These are phyloP conservation scores for Reticulitermes speratus DNA, from an alignment of 1,140 invertebrate species.

Conservation along the genomic window DNA sequence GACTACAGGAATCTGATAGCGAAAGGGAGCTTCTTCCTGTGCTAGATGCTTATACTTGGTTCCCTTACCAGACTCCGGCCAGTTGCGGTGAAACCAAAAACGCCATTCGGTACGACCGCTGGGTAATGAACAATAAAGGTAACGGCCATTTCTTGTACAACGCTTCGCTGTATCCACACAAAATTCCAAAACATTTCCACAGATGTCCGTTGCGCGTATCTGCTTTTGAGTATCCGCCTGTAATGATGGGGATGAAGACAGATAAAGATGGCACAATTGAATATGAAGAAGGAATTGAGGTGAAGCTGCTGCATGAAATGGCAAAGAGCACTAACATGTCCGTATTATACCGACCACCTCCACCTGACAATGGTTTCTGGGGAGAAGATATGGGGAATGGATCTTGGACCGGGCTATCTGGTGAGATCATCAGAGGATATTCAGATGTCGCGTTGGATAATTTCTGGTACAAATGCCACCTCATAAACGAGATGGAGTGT, in stretches of 20 bases:
- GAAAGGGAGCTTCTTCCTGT: neutral
- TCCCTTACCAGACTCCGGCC: neutral
- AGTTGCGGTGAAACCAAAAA: neutral
- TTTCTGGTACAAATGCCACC: neutral
- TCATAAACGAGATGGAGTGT: neutral
- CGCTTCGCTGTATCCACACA: neutral
- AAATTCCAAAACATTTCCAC: neutral
- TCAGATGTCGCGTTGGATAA: neutral
- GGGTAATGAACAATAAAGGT: neutral
- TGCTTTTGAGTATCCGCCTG: neutral
- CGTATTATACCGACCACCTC: neutral
- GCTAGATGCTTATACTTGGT: neutral
- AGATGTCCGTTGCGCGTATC: neutral
- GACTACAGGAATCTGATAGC: neutral
- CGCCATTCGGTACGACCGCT: neutral
- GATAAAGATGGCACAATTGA: neutral
- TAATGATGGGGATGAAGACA: neutral
- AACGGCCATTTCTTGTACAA: neutral
- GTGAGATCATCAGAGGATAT: neutral
- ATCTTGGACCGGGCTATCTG: neutral
- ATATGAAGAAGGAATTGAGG: neutral
- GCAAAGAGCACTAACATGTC: neutral
- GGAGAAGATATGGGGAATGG: neutral
- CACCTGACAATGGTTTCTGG: neutral
- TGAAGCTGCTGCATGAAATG: neutral